These are phyloP conservation scores for Monochamus alternatus DNA, from an alignment of 2,888 invertebrate species.

Conservation along the genomic window DNA sequence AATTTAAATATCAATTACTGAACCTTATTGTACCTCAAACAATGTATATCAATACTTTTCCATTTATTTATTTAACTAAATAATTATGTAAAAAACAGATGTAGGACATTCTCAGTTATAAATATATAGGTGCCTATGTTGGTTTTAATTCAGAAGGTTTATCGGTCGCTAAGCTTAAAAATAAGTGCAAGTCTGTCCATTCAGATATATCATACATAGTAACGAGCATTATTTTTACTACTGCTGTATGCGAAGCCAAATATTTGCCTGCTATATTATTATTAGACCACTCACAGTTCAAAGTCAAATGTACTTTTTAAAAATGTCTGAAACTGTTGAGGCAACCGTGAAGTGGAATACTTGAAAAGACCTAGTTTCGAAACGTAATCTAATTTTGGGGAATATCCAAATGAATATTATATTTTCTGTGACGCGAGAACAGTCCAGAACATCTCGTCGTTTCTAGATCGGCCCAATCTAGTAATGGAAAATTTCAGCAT, in stretches of 20 bases:
- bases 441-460: neutral
- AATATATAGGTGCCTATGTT: too few species aligned
- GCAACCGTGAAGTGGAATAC: too few species aligned
- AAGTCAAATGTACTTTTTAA: neutral
- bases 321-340: too few species aligned
- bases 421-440: too few species aligned
- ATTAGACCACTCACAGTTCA: slow-evolving; percentile 9
- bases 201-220: slow-evolving; percentile 22
- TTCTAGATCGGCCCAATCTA: neutral
- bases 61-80: too few species aligned
- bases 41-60: too few species aligned
- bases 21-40: too few species aligned
- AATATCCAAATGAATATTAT: too few species aligned
- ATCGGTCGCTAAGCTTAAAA: slow-evolving; percentile 27
- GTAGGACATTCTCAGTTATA: neutral
- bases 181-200: slow-evolving; percentile 12
- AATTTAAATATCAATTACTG: too few species aligned
- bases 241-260: slow-evolving; percentile 10
- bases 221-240: slow-evolving; percentile 27
- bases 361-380: too few species aligned
- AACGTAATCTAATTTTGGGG: too few species aligned
- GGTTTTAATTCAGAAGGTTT: neutral
- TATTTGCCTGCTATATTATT: slow-evolving; percentile 17
- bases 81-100: too few species aligned
- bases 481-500: slow-evolving; percentile 39